These are phyloP conservation scores for Amphipyra tragopoginis DNA, from an alignment of 2,888 invertebrate species.

Conservation along the genomic window DNA sequence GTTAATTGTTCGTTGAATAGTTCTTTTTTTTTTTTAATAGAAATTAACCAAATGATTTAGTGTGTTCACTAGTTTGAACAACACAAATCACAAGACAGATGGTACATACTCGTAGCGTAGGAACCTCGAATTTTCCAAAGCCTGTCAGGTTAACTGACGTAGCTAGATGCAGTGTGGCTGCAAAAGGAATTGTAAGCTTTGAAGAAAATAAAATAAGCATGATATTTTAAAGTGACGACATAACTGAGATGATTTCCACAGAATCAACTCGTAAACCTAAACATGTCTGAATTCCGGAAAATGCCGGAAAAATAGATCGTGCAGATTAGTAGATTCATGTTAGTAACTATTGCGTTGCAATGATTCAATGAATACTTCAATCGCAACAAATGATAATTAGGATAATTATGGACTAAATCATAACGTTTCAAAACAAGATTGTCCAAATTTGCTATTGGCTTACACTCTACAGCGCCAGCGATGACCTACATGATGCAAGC, in stretches of 20 bases:
- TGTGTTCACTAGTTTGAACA: neutral
- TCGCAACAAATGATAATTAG: constrained; percentile 34
- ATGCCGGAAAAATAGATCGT: constrained; percentile 4
- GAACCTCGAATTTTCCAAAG: neutral
- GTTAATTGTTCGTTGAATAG: too few species aligned
- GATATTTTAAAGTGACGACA: too few species aligned
- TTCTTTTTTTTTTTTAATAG: too few species aligned
- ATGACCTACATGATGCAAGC: constrained; percentile 65
- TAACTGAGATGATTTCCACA: too few species aligned
- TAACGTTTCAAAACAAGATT: constrained; percentile 48
- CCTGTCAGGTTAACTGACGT: neutral
- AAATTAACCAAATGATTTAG: too few species aligned
- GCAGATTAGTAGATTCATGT: too few species aligned
- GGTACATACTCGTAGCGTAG: neutral
- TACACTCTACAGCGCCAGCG: constrained; percentile 35
- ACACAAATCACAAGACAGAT: neutral
- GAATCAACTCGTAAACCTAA: too few species aligned
- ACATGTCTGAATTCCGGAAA: constrained; percentile 1
- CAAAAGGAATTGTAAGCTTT: neutral
- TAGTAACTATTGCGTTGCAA: constrained; percentile 1
- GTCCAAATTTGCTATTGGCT: constrained; percentile 36
- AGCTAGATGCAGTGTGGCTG: too few species aligned
- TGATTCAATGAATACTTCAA: constrained; percentile 21
- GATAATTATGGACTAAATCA: constrained; percentile 40
- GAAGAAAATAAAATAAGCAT: too few species aligned